Conservation (phyloP, 1,140 invertebrate genomes). For the Gonatopus flavifemur region DNA sequence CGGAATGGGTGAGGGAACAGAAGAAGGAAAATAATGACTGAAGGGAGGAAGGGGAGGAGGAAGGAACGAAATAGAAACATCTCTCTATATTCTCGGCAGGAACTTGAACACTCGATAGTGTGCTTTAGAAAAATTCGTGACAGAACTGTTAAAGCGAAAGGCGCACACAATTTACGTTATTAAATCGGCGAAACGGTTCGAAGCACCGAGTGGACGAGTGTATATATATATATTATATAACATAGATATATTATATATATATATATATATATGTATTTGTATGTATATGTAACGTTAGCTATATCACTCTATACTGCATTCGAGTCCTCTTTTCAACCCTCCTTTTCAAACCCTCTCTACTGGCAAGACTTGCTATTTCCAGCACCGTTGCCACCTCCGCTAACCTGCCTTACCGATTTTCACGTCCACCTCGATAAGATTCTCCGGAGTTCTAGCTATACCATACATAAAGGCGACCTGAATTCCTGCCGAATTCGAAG, state of each 20-base stretch:
- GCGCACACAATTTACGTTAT: slow-evolving; percentile 53
- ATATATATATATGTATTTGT: too few relatives aligned
- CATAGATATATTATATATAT: too few relatives aligned
- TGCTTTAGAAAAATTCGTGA: slow-evolving; percentile 58
- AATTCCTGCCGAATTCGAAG: too few relatives aligned
- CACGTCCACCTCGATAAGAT: slow-evolving; percentile 2
- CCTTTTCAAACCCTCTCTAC: not conserved
- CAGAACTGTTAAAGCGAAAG: slow-evolving; percentile 46
- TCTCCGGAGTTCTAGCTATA: not conserved
- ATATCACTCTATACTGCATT: slow-evolving; percentile 2
- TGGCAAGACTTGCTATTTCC: too few relatives aligned
- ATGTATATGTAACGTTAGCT: too few relatives aligned
- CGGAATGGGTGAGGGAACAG: not conserved
- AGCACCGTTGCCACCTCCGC: too few relatives aligned
- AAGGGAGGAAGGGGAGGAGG: not conserved
- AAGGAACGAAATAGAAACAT: slow-evolving; percentile 28
- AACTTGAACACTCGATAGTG: slow-evolving; percentile 55
- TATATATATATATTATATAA: too few relatives aligned
- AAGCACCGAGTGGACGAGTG: slow-evolving; percentile 47
- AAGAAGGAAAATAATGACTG: not conserved
- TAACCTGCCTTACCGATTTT: slow-evolving; percentile 1
- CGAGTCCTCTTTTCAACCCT: not conserved
- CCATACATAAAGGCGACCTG: too few relatives aligned
- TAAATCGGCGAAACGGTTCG: slow-evolving; percentile 49
- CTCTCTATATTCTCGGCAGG: slow-evolving; percentile 53